These are phyloP conservation scores for Cyclophora punctaria DNA, from an alignment of 2,888 invertebrate species.

Conservation along the genomic window DNA sequence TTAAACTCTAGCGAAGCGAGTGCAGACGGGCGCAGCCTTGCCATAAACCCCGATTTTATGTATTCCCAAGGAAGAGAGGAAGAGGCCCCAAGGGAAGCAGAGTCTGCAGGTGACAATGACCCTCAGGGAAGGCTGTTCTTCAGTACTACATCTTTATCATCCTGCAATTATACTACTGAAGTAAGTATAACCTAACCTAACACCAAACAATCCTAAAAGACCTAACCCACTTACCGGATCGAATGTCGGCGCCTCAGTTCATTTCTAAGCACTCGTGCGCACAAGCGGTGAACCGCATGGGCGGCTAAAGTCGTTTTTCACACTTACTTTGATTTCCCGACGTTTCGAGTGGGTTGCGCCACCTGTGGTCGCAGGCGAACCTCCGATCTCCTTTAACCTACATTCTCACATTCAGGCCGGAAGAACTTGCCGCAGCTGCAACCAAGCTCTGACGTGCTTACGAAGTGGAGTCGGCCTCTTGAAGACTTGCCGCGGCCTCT, in stretches of 20 bases:
- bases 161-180: constrained; percentile 19
- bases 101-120: constrained; percentile 4
- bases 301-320: too few relatives aligned
- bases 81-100: background rate
- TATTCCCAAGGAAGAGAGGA: background rate
- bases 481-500: constrained; percentile 30
- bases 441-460: constrained; percentile 29
- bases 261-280: too few relatives aligned
- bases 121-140: constrained; percentile 15
- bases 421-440: constrained; percentile 31
- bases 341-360: too few relatives aligned
- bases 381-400: background rate
- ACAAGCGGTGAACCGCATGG: too few relatives aligned
- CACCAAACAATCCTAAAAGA: too few relatives aligned
- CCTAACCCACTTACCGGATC: too few relatives aligned
- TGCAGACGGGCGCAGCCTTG: background rate
- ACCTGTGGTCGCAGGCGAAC: background rate
- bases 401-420: constrained; percentile 14
- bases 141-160: constrained; percentile 10
- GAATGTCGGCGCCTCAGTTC: too few relatives aligned
- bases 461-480: constrained; percentile 31
- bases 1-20: background rate
- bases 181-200: constrained; percentile 17
- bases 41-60: background rate
- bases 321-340: too few relatives aligned